These are phyloP conservation scores for Seriola rivoliana DNA, from an alignment of 2,113 vertebrate species.

Conservation along the genomic window DNA sequence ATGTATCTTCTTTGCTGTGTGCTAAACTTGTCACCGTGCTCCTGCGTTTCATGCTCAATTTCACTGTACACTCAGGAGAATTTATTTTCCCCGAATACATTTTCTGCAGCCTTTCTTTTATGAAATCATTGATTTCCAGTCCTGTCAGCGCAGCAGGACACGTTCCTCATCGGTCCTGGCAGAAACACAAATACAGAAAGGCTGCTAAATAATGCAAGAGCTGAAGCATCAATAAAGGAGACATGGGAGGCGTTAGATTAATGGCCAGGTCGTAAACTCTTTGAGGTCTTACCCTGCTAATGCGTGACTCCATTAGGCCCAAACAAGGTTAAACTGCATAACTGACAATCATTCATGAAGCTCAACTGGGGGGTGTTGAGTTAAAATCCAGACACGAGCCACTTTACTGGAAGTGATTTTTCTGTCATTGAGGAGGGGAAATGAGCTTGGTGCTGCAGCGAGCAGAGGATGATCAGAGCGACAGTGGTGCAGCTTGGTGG, in stretches of 20 bases:
- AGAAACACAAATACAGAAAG: slow-evolving; percentile 72
- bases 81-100: slow-evolving; percentile 62
- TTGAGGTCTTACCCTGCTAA: slow-evolving; percentile 57
- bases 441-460: slow-evolving; percentile 6
- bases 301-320: slow-evolving; percentile 55
- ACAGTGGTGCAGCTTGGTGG: slow-evolving; percentile 22
- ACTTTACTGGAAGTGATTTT: slow-evolving; percentile 35
- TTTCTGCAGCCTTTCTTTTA: slow-evolving; percentile 64
- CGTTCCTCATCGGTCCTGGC: slow-evolving; percentile 69
- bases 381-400: slow-evolving; percentile 1
- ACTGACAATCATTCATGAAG: slow-evolving; percentile 45
- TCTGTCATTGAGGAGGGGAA: neutral
- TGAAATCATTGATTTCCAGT: slow-evolving; percentile 78
- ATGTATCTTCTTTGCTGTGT: slow-evolving; percentile 43
- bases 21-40: slow-evolving; percentile 51
- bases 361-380: slow-evolving; percentile 24
- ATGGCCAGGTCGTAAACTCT: slow-evolving; percentile 67
- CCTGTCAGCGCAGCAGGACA: slow-evolving; percentile 64
- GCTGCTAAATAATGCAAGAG: slow-evolving; percentile 81
- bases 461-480: slow-evolving; percentile 23
- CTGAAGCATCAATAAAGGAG: slow-evolving; percentile 72
- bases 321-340: slow-evolving; percentile 61
- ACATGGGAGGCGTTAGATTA: slow-evolving; percentile 73
- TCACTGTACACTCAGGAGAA: slow-evolving; percentile 55
- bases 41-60: slow-evolving; percentile 56